Evolutionary conservation across 2,888 invertebrate species (phyloP).

Genomic region (Herminia tarsipennalis): DNA sequence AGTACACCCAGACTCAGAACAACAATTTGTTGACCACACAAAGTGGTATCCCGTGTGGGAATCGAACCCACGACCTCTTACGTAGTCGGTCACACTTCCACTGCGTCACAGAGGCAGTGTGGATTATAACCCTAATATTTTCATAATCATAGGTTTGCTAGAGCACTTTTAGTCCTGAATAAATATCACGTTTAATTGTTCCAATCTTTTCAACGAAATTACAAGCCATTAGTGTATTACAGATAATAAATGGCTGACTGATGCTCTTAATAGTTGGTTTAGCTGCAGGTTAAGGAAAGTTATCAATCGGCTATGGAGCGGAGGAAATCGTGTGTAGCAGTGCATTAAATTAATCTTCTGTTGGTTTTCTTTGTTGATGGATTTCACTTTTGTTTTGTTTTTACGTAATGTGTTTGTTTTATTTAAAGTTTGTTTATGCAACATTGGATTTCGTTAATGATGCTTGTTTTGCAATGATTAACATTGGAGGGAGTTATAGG

Average conservation of each 20-base stretch:
- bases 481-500: too few species aligned
- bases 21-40: too few species aligned
- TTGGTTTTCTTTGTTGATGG: slow-evolving; percentile 50
- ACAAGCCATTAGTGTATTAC: neutral
- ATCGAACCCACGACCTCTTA: too few species aligned
- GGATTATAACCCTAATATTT: too few species aligned
- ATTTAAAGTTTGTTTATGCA: slow-evolving; percentile 8
- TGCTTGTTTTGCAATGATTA: neutral
- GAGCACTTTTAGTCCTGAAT: too few species aligned
- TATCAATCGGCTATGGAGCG: slow-evolving; percentile 52
- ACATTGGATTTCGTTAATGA: slow-evolving; percentile 3
- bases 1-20: too few species aligned
- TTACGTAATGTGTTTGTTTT: slow-evolving; percentile 20
- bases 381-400: slow-evolving; percentile 48
- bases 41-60: too few species aligned
- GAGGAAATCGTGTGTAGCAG: slow-evolving; percentile 64
- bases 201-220: neutral
- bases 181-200: too few species aligned
- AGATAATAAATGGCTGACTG: slow-evolving; percentile 5
- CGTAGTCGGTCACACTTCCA: too few species aligned
- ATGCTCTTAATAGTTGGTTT: slow-evolving; percentile 25
- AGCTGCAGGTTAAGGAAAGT: slow-evolving; percentile 55
- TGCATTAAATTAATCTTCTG: slow-evolving; percentile 61
- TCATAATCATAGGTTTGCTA: too few species aligned
- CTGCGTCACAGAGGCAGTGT: too few species aligned